phyloP scores from a whole-genome alignment of 2,888 invertebrate species.

The Oxytorus armatus region DNA sequence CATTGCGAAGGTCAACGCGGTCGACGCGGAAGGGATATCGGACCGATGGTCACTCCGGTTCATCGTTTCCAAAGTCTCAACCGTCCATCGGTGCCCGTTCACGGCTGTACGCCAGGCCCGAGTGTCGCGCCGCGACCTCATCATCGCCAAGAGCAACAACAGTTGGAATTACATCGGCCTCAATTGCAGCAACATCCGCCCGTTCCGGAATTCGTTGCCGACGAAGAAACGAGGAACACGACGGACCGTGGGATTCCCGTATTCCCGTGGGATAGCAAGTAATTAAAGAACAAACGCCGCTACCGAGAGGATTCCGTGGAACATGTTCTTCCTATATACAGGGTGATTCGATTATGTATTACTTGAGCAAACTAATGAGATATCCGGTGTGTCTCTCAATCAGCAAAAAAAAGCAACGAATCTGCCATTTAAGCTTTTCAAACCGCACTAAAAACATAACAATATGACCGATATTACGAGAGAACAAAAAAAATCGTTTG shows the following conservation, averaged over 20 bases:
- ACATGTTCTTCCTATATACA: conserved; percentile 81
- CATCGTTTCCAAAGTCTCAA: conserved; percentile 88
- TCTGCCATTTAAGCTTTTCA: background rate
- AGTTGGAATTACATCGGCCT: conserved; percentile 69
- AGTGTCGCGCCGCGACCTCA: conserved; percentile 60
- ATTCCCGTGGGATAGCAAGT: conserved; percentile 76
- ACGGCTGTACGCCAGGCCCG: conserved; percentile 68
- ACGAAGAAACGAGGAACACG: conserved; percentile 48
- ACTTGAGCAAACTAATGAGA: conserved; percentile 67
- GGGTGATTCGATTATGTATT: conserved; percentile 80
- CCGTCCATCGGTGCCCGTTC: conserved; percentile 79
- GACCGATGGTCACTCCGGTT: conserved; percentile 90
- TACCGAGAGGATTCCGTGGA: conserved; percentile 80
- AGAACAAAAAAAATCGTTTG: conserved; percentile 4
- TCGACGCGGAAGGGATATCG: conserved; percentile 84
- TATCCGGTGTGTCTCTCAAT: conserved; percentile 48
- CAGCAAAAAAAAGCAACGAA: background rate
- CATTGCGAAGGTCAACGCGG: conserved; percentile 76
- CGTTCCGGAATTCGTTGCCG: conserved; percentile 7
- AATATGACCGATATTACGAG: background rate
- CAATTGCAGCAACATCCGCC: conserved; percentile 50
- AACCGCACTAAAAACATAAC: background rate
- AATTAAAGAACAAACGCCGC: conserved; percentile 78
- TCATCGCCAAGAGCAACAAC: conserved; percentile 58
- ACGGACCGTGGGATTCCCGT: too few species aligned